These are phyloP conservation scores for Mellilla xanthometata DNA, from an alignment of 2,888 invertebrate species.

Conservation along the genomic window DNA sequence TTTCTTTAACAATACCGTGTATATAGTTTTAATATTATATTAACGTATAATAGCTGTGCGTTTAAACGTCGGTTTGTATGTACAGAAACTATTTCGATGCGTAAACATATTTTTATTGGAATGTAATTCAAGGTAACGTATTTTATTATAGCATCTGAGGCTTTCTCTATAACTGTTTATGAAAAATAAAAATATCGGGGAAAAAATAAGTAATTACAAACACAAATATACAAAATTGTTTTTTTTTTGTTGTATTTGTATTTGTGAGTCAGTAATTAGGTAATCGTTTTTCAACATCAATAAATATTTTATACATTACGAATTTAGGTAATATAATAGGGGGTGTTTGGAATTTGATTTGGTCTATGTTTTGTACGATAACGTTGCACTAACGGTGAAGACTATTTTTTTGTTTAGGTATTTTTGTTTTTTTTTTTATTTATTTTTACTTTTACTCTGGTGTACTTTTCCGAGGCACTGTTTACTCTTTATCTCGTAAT, in stretches of 20 bases:
- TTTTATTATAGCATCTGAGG: slow-evolving; percentile 76
- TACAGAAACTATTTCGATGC: slow-evolving; percentile 49
- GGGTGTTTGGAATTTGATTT: slow-evolving; percentile 69
- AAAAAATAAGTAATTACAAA: slow-evolving; percentile 51
- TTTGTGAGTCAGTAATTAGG: too few species aligned
- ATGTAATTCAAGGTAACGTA: slow-evolving; percentile 67
- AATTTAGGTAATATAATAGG: slow-evolving; percentile 46
- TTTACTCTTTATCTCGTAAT: slow-evolving; percentile 24
- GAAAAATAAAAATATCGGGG: slow-evolving; percentile 41
- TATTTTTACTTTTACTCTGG: slow-evolving; percentile 27
- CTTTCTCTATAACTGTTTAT: slow-evolving; percentile 58
- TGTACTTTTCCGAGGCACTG: slow-evolving; percentile 60
- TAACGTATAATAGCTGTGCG: slow-evolving; percentile 27
- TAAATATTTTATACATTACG: slow-evolving; percentile 64
- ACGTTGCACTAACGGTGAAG: slow-evolving; percentile 69
- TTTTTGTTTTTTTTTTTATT: too few species aligned
- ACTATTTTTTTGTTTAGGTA: slow-evolving; percentile 37
- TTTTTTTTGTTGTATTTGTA: too few species aligned
- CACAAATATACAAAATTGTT: too few species aligned
- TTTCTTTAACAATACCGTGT: slow-evolving; percentile 15
- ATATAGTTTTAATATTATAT: slow-evolving; percentile 12
- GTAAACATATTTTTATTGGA: slow-evolving; percentile 43
- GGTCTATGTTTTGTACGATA: slow-evolving; percentile 79
- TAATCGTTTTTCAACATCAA: slow-evolving; percentile 48
- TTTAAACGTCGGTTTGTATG: slow-evolving; percentile 49